Conservation (phyloP, 2,797 vertebrate species). For the Hypotaenidia okinawae region DNA sequence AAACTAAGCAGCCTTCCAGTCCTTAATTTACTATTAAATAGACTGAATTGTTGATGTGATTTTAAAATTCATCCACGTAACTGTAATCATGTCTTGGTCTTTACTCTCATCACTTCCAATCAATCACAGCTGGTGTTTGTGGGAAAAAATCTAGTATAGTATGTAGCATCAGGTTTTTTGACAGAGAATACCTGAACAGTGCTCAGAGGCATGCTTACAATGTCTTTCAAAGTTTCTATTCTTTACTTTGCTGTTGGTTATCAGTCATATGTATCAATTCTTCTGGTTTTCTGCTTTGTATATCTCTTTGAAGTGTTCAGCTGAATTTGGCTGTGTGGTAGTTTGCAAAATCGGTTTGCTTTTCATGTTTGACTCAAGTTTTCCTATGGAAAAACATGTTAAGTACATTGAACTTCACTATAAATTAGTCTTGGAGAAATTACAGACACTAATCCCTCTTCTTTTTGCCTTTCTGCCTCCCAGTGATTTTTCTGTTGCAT, state of each 20-base stretch:
- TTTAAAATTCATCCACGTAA: background rate
- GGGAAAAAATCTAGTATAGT: background rate
- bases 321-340: background rate
- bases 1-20: background rate
- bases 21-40: background rate
- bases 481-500: background rate
- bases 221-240: background rate
- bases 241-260: background rate
- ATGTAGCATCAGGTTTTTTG: background rate
- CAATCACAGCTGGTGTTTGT: background rate
- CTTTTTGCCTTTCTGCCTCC: background rate
- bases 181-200: background rate
- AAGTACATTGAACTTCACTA: background rate
- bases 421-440: too few species aligned
- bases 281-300: background rate
- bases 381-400: background rate
- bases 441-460: background rate
- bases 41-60: background rate
- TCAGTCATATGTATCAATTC: background rate
- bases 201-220: background rate
- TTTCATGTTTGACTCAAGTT: background rate
- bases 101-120: background rate
- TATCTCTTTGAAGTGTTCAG: background rate
- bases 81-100: background rate
- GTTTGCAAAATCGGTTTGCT: background rate